A percentile compares a stretch with the other conserved stretches of the same genome.
Evolutionary conservation across 92 coral and sea anemone species (phyloP).

Genomic region (Phymanthus crucifer): DNA sequence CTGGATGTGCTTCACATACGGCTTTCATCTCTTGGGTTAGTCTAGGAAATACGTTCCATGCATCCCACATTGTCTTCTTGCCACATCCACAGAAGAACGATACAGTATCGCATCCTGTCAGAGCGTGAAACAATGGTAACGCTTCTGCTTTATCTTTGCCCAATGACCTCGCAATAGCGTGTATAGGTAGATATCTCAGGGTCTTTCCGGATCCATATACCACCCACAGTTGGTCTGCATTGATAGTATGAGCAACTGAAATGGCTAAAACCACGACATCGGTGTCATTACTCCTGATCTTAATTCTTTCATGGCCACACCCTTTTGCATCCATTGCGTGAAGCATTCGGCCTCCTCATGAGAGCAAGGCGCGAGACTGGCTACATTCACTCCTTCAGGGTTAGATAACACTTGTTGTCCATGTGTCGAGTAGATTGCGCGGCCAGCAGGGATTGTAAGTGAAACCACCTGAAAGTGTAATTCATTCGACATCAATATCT

Average conservation of each 20-base stretch:
- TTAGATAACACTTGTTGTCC: slow-evolving; percentile 38
- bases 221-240: slow-evolving; percentile 41
- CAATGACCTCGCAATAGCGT: slow-evolving; percentile 46
- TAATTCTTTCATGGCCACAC: slow-evolving; percentile 25
- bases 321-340: slow-evolving; percentile 7
- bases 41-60: slow-evolving; percentile 59
- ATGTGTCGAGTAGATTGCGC: slow-evolving; percentile 45
- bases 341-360: slow-evolving; percentile 43
- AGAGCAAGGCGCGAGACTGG: slow-evolving; percentile 39
- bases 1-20: slow-evolving; percentile 43
- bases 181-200: slow-evolving; percentile 32
- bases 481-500: too few species aligned
- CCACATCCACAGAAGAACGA: slow-evolving; percentile 56
- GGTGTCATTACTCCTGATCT: slow-evolving; percentile 46
- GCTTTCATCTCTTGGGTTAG: slow-evolving; percentile 48
- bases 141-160: slow-evolving; percentile 51
- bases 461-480: too few species aligned
- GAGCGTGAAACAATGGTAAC: slow-evolving; percentile 65
- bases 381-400: slow-evolving; percentile 17
- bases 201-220: slow-evolving; percentile 47
- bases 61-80: slow-evolving; percentile 65
- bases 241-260: slow-evolving; percentile 35
- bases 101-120: slow-evolving; percentile 69
- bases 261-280: slow-evolving; percentile 60
- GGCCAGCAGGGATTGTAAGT: slow-evolving; percentile 37